Base-by-base conservation (phyloP, 2,113 vertebrate genomes). In the Myotis davidii region DNA sequence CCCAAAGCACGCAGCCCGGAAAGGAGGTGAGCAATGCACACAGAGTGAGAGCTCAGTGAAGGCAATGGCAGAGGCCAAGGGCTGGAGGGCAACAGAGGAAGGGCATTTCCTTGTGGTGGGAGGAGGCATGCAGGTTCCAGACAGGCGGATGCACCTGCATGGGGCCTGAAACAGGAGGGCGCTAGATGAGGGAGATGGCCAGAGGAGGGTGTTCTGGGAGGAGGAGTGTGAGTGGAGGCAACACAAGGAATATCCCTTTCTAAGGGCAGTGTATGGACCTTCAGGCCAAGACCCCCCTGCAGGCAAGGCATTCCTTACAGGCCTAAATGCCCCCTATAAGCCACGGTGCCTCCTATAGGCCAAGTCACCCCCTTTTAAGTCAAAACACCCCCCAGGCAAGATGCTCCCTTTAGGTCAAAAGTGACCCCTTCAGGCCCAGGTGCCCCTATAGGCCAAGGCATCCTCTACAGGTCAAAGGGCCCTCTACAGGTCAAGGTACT, bases 141-240 rank as follows among this genome's bases (percentile, higher is more conserved):
- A 21, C 27, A 37, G 85, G 32, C 77, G 9, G 4, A 4, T 1
- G 69, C 25, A 7, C 5, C 42, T 2, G 25, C 52, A 8, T 9
- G 0, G n/a, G 34, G 6, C 77, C 50, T 88, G 5, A 4, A 9
- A 29, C 23, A 45, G 64, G 34, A 34, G 48, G 21, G 14, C 3
- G 18, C 1, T 61, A 37, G 39, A 32, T 27, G 0, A 1, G 10
- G 34, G 13, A 14, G 18, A 18, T 0, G 7, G 54, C 0, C 0
- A 6, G 42, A 11, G 32, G 42, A 37, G 37, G 85, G 64, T 39
- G 2, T 10, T 9, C 14, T 1, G 5, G 65, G 37, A 6, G 59
- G 6, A 37, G 18, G 29, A 4, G 18, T 6, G 12, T 18, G 34
- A 42, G n/a, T 4, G 9, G 20, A 11, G 42, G 54, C 32, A n/a